Conservation (phyloP, 23 tunicate genomes). For the Botrylloides violaceus region DNA sequence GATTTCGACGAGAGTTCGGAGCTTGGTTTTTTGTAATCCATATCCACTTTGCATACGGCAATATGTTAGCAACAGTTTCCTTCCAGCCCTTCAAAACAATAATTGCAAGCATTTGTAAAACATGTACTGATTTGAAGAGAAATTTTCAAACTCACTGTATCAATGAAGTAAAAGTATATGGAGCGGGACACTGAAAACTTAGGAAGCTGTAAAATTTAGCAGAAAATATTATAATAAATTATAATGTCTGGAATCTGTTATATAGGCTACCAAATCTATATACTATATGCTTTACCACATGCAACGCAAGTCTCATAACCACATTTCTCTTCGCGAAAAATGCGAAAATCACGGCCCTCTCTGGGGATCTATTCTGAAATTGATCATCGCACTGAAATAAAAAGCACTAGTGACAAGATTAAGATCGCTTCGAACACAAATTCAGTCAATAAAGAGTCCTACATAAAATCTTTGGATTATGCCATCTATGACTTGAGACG, state of each 20-base stretch:
- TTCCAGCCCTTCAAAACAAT: neutral
- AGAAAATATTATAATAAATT: too few relatives aligned
- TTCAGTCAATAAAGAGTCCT: neutral
- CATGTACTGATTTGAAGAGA: neutral
- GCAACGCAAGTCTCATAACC: neutral
- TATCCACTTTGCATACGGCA: neutral
- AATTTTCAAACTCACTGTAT: conserved; percentile 36
- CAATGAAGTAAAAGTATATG: conserved; percentile 50
- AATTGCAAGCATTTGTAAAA: neutral
- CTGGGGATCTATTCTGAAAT: neutral
- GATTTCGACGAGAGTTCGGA: neutral
- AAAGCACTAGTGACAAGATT: too few relatives aligned
- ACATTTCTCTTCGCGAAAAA: neutral
- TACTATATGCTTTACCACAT: neutral
- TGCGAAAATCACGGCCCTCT: neutral
- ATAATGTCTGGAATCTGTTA: too few relatives aligned
- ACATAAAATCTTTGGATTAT: neutral
- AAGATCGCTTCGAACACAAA: too few relatives aligned
- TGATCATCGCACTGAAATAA: too few relatives aligned
- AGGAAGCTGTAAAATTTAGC: too few relatives aligned
- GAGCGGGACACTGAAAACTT: too few relatives aligned
- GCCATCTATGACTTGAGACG: neutral
- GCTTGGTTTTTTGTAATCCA: neutral
- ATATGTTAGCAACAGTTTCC: neutral
- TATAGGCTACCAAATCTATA: too few relatives aligned